Evolutionary conservation across 2,797 vertebrate species (phyloP).

Genomic region (Muscicapa comitata): DNA sequence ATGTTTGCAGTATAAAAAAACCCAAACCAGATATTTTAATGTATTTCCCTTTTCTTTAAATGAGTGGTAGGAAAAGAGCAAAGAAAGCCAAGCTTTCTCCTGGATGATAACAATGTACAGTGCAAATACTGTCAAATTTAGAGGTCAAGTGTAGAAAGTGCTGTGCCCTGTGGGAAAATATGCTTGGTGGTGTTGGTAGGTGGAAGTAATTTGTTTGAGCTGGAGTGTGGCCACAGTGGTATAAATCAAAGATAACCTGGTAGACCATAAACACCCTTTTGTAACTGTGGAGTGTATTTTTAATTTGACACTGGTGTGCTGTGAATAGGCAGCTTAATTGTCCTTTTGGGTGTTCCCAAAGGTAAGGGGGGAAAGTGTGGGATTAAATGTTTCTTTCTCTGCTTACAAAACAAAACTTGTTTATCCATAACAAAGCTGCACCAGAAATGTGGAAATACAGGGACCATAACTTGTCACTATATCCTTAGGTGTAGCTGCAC

Average conservation of each 20-base stretch:
- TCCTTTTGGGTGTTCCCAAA: background rate
- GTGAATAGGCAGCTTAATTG: background rate
- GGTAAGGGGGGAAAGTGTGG: background rate
- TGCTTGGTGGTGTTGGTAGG: background rate
- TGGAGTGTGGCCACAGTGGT: background rate
- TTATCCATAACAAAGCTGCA: background rate
- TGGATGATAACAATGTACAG: background rate
- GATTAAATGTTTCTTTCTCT: background rate
- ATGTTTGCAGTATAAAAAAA: background rate
- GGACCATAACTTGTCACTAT: fast-evolving
- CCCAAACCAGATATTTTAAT: background rate
- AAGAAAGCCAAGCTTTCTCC: background rate
- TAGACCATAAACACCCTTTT: background rate
- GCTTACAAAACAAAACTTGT: background rate
- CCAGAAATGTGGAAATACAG: fast-evolving
- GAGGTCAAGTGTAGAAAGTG: background rate
- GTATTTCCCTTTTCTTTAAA: background rate
- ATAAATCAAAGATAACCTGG: background rate
- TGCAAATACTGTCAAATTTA: background rate
- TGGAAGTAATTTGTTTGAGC: slow-evolving; percentile 1
- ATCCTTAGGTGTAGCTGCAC: background rate
- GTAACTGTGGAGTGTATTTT: background rate
- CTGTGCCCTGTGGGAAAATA: background rate
- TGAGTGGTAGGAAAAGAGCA: background rate
- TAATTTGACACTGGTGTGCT: background rate